Conservation (phyloP, 2,888 invertebrate genomes). For the Xylota segnis region DNA sequence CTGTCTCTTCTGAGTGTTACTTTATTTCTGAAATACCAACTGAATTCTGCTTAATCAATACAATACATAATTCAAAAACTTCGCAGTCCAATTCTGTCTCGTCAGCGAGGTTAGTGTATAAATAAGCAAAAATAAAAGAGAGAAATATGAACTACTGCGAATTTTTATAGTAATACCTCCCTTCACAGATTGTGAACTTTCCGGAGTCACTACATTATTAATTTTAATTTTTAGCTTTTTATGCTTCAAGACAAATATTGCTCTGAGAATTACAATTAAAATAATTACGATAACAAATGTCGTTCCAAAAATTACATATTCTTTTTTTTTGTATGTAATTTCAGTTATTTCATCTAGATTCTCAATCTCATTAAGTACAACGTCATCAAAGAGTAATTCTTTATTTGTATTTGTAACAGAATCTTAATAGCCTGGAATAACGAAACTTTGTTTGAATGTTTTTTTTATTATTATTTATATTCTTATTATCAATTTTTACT, state of each 20-base stretch:
- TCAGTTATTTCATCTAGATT: neutral
- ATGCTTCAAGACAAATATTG: neutral
- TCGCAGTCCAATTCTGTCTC: too few species aligned
- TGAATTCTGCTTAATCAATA: too few species aligned
- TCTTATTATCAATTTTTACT: too few species aligned
- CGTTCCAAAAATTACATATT: neutral
- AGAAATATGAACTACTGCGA: too few species aligned
- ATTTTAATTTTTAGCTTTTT: neutral
- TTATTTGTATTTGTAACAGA: neutral
- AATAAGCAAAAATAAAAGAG: too few species aligned
- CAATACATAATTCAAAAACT: too few species aligned
- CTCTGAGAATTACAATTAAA: neutral
- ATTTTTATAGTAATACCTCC: neutral
- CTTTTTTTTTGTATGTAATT: neutral
- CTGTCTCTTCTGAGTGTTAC: too few species aligned
- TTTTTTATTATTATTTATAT: neutral
- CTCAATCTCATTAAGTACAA: neutral
- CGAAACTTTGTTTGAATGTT: neutral
- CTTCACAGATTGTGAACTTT: neutral
- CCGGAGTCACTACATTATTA: neutral
- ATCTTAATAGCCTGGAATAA: neutral
- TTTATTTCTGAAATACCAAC: too few species aligned
- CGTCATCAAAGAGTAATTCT: neutral
- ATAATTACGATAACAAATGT: neutral
- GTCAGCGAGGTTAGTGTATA: too few species aligned